Percentiles rank a stretch among this genome's conserved stretches.
Evolutionary conservation across 2,113 vertebrate species (phyloP).

Genomic region (Ptyas mucosa): DNA sequence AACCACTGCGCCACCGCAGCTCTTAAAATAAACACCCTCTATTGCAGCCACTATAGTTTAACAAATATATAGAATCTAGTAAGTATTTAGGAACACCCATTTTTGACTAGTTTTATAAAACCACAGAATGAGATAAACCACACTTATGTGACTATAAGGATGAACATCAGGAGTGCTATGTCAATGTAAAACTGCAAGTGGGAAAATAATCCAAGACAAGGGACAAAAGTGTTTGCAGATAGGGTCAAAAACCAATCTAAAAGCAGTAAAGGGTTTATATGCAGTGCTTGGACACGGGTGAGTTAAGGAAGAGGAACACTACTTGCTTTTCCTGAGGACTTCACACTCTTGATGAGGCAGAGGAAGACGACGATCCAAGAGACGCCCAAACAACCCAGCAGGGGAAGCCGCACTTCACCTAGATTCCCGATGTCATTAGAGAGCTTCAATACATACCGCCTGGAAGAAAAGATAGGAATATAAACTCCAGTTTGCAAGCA

Average conservation of each 20-base stretch:
- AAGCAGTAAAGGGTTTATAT: fast-evolving
- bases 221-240: no score
- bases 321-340: constrained; percentile 95
- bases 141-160: background rate
- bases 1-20: no score
- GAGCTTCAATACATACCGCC: constrained; percentile 88
- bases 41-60: background rate
- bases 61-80: background rate
- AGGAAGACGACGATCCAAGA: constrained; percentile 97
- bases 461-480: constrained; percentile 37
- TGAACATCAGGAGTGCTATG: background rate
- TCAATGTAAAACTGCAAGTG: background rate
- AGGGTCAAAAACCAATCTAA: background rate
- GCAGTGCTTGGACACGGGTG: background rate
- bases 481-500: background rate
- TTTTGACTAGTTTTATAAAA: background rate
- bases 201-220: background rate
- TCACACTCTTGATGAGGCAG: constrained; percentile 95
- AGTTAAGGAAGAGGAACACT: fast-evolving
- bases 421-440: constrained; percentile 93
- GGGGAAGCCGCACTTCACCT: constrained; percentile 89
- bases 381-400: constrained; percentile 89
- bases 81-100: background rate
- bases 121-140: background rate
- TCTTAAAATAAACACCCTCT: background rate